Conservation (phyloP, 2,113 vertebrate species). For the Cyphomyrus plagiostoma region DNA sequence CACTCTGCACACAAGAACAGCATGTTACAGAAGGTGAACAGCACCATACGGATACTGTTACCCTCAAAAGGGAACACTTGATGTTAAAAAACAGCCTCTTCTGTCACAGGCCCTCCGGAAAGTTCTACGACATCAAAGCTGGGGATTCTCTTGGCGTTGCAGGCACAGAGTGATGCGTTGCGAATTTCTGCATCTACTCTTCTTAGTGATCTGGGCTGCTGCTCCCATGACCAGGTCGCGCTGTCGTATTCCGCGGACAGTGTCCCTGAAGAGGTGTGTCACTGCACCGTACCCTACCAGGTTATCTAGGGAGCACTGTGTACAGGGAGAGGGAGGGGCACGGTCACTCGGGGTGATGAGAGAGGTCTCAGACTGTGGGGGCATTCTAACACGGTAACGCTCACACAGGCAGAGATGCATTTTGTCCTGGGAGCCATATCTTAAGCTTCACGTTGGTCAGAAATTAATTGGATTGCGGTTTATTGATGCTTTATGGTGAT, state of each 20-base stretch:
- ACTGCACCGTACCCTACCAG: slow-evolving; percentile 33
- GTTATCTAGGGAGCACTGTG: slow-evolving; percentile 50
- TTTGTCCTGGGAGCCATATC: neutral
- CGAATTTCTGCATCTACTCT: neutral
- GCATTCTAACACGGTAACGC: neutral
- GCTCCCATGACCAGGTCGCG: slow-evolving; percentile 21
- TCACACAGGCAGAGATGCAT: neutral
- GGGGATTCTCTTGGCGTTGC: neutral
- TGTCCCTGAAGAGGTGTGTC: slow-evolving; percentile 45
- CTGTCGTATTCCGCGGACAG: slow-evolving; percentile 43
- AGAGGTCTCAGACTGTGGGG: neutral
- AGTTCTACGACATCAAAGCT: neutral
- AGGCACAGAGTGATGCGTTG: neutral
- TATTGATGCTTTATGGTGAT: neutral
- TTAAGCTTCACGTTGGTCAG: neutral
- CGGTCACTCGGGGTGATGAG: neutral
- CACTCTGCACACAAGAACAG: neutral
- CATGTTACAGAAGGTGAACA: neutral
- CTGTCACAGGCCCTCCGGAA: neutral
- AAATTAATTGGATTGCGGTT: neutral
- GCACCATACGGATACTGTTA: neutral
- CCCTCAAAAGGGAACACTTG: neutral
- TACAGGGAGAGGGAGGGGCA: neutral
- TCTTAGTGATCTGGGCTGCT: neutral
- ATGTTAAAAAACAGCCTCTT: neutral